Evolutionary conservation across 2,797 vertebrate species (phyloP), one percentile per base, ranked within the genome.

Genomic region (Gastrophryne carolinensis): DNA sequence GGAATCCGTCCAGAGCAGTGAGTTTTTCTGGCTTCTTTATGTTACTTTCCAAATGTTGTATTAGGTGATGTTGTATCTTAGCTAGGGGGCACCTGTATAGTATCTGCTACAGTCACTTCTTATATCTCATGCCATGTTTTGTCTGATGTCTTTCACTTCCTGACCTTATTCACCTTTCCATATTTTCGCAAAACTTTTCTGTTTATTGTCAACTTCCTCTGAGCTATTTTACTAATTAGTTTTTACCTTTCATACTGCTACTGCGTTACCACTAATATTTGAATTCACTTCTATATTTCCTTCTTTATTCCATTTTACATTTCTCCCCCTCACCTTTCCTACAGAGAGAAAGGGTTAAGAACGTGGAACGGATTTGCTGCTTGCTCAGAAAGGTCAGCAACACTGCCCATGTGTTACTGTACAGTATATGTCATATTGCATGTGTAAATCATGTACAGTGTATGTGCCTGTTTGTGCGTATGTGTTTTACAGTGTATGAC

Each of bases 1-100:
- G 95, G 87, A 97, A 97, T 87, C 95, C 95, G 54, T 94, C 93
- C 86, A 91, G 95, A 92, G 95, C 95, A 89, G 95, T 96, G 93
- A 95, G 95, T 89, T 57, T 78, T 35, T 63, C 11, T 24, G 23
- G 13, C 26, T 17, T 12, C 32, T n/a, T 47, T 24, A 2, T n/a
- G 7, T 29, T 15, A 19, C 49, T 3, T 21, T 29, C 30, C 3
- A 35, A 4, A 19, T 30, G 34, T 34, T 57, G 23, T 29, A 39
- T 54, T 67, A 10, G 13, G n/a, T n/a, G n/a, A n/a, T n/a, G n/a
- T n/a, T 15, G 10, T n/a, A 5, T 57, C 30, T 34, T 15, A 23
- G 12, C 27, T 9, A 74, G 29, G 72, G 26, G 34, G 5, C 50
- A 8, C 17, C 12, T 44, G 62, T 32, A 65, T 19, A 5, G 49